Conservation (phyloP, 2,797 vertebrate species). For the Molothrus aeneus region DNA sequence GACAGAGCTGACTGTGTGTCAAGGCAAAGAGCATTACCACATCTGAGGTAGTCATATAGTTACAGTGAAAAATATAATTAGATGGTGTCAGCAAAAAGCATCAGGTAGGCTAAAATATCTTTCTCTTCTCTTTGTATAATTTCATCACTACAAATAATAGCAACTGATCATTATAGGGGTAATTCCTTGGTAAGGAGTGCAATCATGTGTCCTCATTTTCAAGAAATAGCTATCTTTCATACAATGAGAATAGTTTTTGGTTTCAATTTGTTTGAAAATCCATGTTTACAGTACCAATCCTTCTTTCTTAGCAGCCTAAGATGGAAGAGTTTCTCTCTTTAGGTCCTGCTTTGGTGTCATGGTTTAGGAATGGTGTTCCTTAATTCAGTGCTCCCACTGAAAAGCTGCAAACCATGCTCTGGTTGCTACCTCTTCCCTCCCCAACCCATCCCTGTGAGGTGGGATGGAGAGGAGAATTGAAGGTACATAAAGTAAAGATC, state of each 20-base stretch:
- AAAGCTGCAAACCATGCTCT: neutral
- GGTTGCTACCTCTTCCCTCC: neutral
- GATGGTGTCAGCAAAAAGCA: neutral
- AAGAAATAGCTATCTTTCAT: neutral
- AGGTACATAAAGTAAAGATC: neutral
- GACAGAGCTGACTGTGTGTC: neutral
- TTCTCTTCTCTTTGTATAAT: neutral
- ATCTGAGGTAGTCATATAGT: neutral
- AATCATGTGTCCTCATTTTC: neutral
- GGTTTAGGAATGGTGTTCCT: neutral
- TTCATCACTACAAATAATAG: neutral
- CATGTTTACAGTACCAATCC: neutral
- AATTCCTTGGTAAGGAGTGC: neutral
- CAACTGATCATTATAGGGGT: neutral
- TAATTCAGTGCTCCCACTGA: neutral
- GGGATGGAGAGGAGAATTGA: neutral
- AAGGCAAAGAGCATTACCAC: neutral
- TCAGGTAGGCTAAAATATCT: neutral
- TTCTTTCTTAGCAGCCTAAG: neutral
- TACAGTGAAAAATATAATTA: neutral
- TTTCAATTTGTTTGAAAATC: neutral
- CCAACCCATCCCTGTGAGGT: accelerated
- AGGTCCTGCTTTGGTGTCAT: neutral
- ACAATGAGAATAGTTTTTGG: neutral
- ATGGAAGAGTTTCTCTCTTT: neutral